phyloP scores from a whole-genome alignment of 2,888 invertebrate genomes.

The Oasisia sp. region DNA sequence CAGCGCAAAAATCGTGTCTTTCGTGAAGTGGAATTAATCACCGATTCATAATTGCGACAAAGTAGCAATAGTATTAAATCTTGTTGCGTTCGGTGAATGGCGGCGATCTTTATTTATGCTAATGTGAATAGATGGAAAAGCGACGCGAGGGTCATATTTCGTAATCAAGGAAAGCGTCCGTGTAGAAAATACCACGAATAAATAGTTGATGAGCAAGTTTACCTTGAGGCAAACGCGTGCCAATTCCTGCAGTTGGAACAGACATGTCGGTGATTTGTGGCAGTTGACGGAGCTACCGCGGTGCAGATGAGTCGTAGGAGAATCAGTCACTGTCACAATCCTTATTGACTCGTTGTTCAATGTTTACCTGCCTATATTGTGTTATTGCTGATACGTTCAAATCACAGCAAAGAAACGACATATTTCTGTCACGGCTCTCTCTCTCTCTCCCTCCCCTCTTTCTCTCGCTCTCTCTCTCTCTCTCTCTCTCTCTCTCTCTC shows the following conservation, averaged over 20 bases:
- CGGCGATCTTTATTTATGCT: neutral
- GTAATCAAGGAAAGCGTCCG: neutral
- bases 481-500: too few relatives aligned
- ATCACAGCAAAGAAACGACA: too few relatives aligned
- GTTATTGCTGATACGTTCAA: too few relatives aligned
- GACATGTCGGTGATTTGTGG: too few relatives aligned
- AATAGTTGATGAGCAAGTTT: constrained; percentile 1
- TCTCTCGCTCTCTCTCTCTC: neutral
- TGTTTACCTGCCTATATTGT: too few relatives aligned
- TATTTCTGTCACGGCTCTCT: neutral
- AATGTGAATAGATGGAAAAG: neutral
- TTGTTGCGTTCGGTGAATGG: neutral
- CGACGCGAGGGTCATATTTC: neutral
- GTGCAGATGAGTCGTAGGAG: too few relatives aligned
- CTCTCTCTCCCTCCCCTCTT: neutral
- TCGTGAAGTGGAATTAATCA: constrained; percentile 3
- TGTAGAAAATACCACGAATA: neutral
- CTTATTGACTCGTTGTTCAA: too few relatives aligned
- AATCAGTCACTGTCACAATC: too few relatives aligned
- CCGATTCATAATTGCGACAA: constrained; percentile 10
- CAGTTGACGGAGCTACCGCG: too few relatives aligned
- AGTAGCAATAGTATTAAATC: neutral
- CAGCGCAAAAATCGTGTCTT: constrained; percentile 6
- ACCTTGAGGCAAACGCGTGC: neutral
- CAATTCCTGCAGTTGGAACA: too few relatives aligned